Evolutionary conservation across 1,140 invertebrate genomes (phyloP), one percentile per base, ranked within the genome.

Genomic region (Trinorchestia longiramus): DNA sequence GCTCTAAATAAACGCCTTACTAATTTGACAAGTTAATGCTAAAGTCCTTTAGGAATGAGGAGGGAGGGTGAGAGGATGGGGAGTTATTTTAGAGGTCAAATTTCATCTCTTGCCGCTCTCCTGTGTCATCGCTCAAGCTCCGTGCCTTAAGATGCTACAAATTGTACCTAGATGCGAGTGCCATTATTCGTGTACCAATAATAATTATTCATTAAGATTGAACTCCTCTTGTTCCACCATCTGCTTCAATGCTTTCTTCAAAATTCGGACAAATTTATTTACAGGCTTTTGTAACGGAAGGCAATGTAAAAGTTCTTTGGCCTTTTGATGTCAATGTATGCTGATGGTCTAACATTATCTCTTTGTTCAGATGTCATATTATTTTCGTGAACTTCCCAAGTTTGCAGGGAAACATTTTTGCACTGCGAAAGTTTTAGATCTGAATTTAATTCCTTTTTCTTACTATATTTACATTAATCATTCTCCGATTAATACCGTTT

Each of bases 401-500:
- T 77, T 11, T 36, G 11, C 3, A 77, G 62, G 11, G 15, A 36
- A 28, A 77, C 36, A 53, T 77, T 77, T 28, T 77, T 36, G 62
- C 47, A 77, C 62, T 23, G 36, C 11, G 62, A 36, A 3, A 36
- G 62, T 77, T 77, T 96, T 96, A 77, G 8, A 28, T 23, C 15
- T 3, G 11, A 77, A 77, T 23, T 77, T 77, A 23, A 77, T 77
- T 77, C 57, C 97, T 36, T 77, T 19, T 3, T 36, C 15, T 23
- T 77, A 36, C 36, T 77, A 23, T 77, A 36, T 28, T 15, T 36
- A 77, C 97, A 77, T 77, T 77, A 15, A 77, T 77, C 3, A 77
- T 3, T 23, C 62, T 77, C 36, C 62, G 11, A 36, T 28, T 28
- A n/a, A n/a, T 11, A 28, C 11, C 62, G 62, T 77, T 77, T 77